A percentile compares a stretch with the other conserved stretches of the same genome.
Evolutionary conservation across 2,888 invertebrate species (phyloP).

Genomic region (Dione vanillae): DNA sequence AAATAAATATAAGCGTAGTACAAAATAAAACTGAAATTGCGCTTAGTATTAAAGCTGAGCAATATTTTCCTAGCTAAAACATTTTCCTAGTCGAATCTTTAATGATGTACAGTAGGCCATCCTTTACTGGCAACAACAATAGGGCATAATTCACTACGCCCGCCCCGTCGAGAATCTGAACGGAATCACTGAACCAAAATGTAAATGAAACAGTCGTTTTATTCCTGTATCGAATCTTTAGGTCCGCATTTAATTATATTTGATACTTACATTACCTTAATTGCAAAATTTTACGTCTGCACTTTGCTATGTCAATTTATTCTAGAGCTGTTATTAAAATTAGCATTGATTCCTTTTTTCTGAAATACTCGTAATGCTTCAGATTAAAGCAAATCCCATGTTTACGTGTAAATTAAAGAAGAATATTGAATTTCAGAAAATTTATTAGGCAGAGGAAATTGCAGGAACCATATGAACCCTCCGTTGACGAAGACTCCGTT

Average conservation of each 20-base stretch:
- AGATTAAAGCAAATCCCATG: too few relatives aligned
- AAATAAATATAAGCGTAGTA: background rate
- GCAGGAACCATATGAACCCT: too few relatives aligned
- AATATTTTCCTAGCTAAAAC: slow-evolving; percentile 40
- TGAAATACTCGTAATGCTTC: too few relatives aligned
- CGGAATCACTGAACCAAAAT: slow-evolving; percentile 75
- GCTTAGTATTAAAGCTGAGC: slow-evolving; percentile 7
- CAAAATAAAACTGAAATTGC: background rate
- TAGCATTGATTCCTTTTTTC: background rate
- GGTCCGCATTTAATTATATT: slow-evolving; percentile 43
- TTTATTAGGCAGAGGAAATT: too few relatives aligned
- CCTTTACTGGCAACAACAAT: slow-evolving; percentile 65
- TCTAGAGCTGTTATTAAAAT: slow-evolving; percentile 1
- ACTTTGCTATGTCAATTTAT: background rate
- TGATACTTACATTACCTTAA: slow-evolving; percentile 26
- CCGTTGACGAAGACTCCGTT: too few relatives aligned
- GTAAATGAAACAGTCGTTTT: slow-evolving; percentile 62
- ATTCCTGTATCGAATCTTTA: slow-evolving; percentile 39
- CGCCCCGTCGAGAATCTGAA: slow-evolving; percentile 62
- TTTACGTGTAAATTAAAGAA: too few relatives aligned
- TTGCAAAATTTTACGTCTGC: slow-evolving; percentile 6
- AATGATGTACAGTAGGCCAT: slow-evolving; percentile 49
- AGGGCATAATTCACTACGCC: slow-evolving; percentile 65
- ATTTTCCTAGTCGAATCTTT: slow-evolving; percentile 43
- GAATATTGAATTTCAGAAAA: too few relatives aligned